Evolutionary conservation across 2,888 invertebrate genomes (phyloP).

Genomic region (Lamproptera curius): DNA sequence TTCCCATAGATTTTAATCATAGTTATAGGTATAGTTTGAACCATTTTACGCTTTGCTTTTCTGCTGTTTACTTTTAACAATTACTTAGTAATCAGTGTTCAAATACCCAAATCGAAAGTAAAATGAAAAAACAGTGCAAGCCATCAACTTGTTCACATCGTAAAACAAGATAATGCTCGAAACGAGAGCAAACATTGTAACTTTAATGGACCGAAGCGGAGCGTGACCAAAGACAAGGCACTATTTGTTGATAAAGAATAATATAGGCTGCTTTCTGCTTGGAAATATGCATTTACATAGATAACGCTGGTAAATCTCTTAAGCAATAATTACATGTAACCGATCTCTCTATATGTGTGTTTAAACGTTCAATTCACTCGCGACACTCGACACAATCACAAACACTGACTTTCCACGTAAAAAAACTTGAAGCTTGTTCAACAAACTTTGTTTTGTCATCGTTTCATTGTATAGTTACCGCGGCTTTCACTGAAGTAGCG

Average conservation of each 20-base stretch:
- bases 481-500: slow-evolving; percentile 58
- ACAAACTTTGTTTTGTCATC: slow-evolving; percentile 29
- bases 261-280: slow-evolving; percentile 13
- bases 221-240: slow-evolving; percentile 54
- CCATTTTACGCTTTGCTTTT: neutral
- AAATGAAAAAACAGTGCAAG: slow-evolving; percentile 3
- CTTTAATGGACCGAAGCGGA: slow-evolving; percentile 47
- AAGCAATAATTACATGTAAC: neutral
- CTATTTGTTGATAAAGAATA: slow-evolving; percentile 42
- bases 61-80: too few relatives aligned
- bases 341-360: neutral
- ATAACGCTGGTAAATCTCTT: neutral
- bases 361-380: neutral
- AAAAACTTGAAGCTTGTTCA: neutral
- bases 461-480: slow-evolving; percentile 34
- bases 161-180: slow-evolving; percentile 23
- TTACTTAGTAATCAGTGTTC: too few relatives aligned
- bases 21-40: neutral
- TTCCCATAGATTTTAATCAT: neutral
- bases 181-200: slow-evolving; percentile 41
- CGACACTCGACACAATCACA: slow-evolving; percentile 2
- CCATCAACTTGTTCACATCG: slow-evolving; percentile 21
- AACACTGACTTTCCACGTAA: slow-evolving; percentile 19
- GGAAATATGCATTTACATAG: neutral
- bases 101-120: neutral